Evolutionary conservation across 2,888 invertebrate genomes (phyloP).

Genomic region (Ethmia dodecea): DNA sequence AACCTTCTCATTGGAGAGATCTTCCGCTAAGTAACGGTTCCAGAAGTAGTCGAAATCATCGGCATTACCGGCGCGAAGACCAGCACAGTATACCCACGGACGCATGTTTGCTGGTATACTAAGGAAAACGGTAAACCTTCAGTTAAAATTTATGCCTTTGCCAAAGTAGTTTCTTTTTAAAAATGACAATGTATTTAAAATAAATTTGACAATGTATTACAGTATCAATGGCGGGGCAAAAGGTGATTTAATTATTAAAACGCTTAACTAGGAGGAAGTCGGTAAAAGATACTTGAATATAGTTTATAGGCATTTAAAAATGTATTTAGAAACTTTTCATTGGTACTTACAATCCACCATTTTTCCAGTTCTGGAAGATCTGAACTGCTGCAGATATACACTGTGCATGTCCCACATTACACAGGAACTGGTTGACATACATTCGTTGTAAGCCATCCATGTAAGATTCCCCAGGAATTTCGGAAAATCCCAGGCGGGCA

Average conservation of each 20-base stretch:
- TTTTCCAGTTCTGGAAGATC: constrained; percentile 56
- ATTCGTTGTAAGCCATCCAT: constrained; percentile 73
- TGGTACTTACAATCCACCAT: constrained; percentile 43
- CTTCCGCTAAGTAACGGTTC: constrained; percentile 74
- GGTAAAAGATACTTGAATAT: no score
- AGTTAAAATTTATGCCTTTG: not conserved
- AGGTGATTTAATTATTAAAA: no score
- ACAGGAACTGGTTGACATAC: constrained; percentile 77
- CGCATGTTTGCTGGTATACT: constrained; percentile 73
- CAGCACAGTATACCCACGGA: constrained; percentile 85
- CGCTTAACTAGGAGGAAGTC: no score
- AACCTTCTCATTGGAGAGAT: constrained; percentile 82
- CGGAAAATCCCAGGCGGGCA: constrained; percentile 66
- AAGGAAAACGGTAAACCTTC: not conserved
- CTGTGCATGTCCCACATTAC: constrained; percentile 53
- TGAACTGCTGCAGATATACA: constrained; percentile 53
- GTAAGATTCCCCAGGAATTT: constrained; percentile 56
- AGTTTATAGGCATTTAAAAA: no score
- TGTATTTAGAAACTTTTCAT: no score
- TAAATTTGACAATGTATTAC: no score
- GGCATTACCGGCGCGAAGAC: constrained; percentile 79
- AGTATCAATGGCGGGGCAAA: no score
- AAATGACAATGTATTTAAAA: not conserved
- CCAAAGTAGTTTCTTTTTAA: no score
- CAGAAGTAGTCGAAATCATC: constrained; percentile 83